Conservation (phyloP, 2,888 invertebrate species). For the Macrophya alboannulata region DNA sequence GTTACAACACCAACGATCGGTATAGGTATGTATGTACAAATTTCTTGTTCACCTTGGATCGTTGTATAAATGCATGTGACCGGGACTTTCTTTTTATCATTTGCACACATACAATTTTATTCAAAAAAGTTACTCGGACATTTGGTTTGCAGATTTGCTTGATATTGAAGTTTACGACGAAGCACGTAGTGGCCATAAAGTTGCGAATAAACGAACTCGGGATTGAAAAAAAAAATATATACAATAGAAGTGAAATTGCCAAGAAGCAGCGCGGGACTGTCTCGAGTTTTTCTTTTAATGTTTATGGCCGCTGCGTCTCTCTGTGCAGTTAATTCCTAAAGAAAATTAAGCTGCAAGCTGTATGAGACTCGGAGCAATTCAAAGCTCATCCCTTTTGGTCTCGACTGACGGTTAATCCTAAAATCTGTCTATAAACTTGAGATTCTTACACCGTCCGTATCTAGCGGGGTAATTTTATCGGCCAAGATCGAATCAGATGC, state of each 20-base stretch:
- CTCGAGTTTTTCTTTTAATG: conserved; percentile 5
- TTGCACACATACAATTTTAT: not conserved
- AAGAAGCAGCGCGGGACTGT: not conserved
- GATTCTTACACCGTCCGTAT: conserved; percentile 53
- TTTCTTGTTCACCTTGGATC: not conserved
- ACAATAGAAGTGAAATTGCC: not conserved
- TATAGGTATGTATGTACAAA: conserved; percentile 1
- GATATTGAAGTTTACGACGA: conserved; percentile 1
- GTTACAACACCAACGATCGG: not conserved
- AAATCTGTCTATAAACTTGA: conserved; percentile 56
- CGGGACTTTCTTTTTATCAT: not conserved
- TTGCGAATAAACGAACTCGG: not conserved
- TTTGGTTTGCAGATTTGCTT: not conserved
- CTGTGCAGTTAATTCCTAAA: conserved; percentile 21
- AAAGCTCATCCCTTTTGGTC: conserved; percentile 45
- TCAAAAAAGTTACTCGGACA: not conserved
- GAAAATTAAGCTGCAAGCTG: conserved; percentile 7
- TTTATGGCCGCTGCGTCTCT: not conserved
- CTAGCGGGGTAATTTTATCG: conserved; percentile 71
- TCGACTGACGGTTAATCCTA: conserved; percentile 40
- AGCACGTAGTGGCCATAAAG: not conserved
- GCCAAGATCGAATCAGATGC: conserved; percentile 70
- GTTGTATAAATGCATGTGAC: not conserved
- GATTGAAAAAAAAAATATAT: not conserved
- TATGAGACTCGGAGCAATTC: conserved; percentile 44